Conservation (phyloP, 2,888 invertebrate species). For the Meteorus colon region DNA sequence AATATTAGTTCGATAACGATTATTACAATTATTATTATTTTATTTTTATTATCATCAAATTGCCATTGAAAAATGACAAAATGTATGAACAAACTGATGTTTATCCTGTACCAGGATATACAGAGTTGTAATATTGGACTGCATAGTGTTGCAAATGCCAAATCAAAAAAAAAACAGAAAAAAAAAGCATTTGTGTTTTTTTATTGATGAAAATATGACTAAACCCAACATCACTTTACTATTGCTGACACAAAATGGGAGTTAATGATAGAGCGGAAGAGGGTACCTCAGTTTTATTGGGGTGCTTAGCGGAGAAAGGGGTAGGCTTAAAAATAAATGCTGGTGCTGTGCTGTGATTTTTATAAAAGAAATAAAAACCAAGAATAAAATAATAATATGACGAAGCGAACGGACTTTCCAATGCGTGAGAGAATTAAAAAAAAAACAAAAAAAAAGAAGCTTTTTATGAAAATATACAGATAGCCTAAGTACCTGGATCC, state of each 20-base stretch:
- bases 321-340: constrained; percentile 66
- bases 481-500: constrained; percentile 71
- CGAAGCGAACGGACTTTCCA: constrained; percentile 42
- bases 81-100: constrained; percentile 47
- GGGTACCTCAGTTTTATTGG: constrained; percentile 65
- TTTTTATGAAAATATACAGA: constrained; percentile 68
- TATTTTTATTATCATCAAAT: constrained; percentile 63
- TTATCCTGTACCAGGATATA: constrained; percentile 42
- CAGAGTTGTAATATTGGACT: constrained; percentile 52
- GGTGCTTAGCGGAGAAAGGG: constrained; percentile 60
- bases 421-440: constrained; percentile 42
- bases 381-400: constrained; percentile 45
- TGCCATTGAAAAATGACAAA: constrained; percentile 53
- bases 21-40: constrained; percentile 62
- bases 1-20: constrained; percentile 64
- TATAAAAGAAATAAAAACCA: constrained; percentile 59
- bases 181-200: constrained; percentile 45
- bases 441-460: constrained; percentile 43
- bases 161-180: constrained; percentile 62
- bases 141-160: constrained; percentile 65
- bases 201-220: constrained; percentile 37
- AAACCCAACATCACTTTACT: constrained; percentile 46
- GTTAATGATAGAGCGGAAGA: constrained; percentile 35
- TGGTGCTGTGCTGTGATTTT: constrained; percentile 72
- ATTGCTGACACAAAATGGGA: constrained; percentile 48